Conservation (phyloP, 30 jellyfish, hydroid and myxozoan species). For the Aurelia aurita complex sp. Pacific region DNA sequence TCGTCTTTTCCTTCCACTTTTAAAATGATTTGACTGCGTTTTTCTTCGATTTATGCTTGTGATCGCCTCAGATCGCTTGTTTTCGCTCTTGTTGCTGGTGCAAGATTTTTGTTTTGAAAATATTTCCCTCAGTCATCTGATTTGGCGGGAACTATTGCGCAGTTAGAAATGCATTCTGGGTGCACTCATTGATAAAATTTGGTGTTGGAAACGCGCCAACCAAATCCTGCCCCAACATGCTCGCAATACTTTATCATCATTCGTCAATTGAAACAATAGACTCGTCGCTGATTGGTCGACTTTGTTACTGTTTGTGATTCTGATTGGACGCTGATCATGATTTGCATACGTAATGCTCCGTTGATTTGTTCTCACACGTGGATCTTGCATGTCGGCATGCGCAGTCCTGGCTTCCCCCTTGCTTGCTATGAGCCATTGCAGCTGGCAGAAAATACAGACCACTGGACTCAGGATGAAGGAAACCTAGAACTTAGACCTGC, state of each 20-base stretch:
- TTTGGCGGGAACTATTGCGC: conserved; percentile 77
- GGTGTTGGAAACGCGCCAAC: conserved; percentile 45
- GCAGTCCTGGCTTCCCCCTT: background rate
- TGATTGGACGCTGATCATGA: conserved; percentile 4
- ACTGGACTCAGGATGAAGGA: no score
- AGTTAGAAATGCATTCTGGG: conserved; percentile 63
- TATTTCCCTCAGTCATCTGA: conserved; percentile 31
- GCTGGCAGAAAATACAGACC: no score
- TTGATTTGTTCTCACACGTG: conserved; percentile 32
- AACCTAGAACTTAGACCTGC: no score
- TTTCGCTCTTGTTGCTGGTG: conserved; percentile 38
- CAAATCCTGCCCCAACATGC: conserved; percentile 52
- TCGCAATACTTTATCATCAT: background rate
- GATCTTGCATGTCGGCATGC: conserved; percentile 31
- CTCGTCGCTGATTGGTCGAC: background rate
- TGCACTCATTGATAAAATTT: conserved; percentile 40
- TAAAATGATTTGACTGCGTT: no score
- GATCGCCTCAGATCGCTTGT: conserved; percentile 3
- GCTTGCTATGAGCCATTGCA: background rate
- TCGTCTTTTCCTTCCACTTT: no score
- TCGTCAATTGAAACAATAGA: conserved; percentile 38
- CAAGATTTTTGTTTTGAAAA: conserved; percentile 58
- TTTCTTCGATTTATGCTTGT: background rate
- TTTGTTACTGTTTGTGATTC: background rate
- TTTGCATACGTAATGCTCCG: conserved; percentile 6